phyloP scores from a whole-genome alignment of 2,888 invertebrate genomes.

The Andrena hattorfiana region DNA sequence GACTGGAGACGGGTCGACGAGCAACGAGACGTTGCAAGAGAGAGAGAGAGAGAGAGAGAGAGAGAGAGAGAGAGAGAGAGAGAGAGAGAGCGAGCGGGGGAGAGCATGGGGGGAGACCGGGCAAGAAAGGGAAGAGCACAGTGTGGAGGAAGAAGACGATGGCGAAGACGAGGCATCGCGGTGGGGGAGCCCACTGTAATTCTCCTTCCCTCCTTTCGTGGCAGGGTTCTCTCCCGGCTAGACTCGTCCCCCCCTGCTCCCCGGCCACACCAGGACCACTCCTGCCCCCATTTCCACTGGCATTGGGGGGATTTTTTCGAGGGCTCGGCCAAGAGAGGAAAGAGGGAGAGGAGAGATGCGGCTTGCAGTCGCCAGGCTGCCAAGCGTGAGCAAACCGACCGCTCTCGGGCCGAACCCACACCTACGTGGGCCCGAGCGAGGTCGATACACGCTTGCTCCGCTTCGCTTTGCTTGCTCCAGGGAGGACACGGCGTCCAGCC shows the following conservation, averaged over 20 bases:
- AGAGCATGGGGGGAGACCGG: slow-evolving; percentile 27
- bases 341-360: slow-evolving; percentile 53
- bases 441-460: slow-evolving; percentile 81
- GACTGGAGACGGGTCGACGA: slow-evolving; percentile 71
- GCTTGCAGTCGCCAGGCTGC: slow-evolving; percentile 74
- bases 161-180: slow-evolving; percentile 61
- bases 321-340: slow-evolving; percentile 68
- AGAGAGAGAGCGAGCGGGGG: slow-evolving; percentile 30
- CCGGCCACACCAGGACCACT: slow-evolving; percentile 70
- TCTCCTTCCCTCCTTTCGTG: slow-evolving; percentile 61
- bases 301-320: slow-evolving; percentile 78
- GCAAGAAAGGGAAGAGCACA: slow-evolving; percentile 44
- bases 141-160: slow-evolving; percentile 50
- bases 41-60: slow-evolving; percentile 18
- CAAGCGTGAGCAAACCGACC: slow-evolving; percentile 70
- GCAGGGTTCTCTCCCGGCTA: slow-evolving; percentile 54
- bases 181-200: slow-evolving; percentile 65
- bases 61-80: too few species aligned
- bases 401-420: slow-evolving; percentile 76
- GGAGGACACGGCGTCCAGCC: slow-evolving; percentile 69
- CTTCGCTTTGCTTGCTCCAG: slow-evolving; percentile 76
- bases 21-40: slow-evolving; percentile 50
- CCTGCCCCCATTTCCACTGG: slow-evolving; percentile 79
- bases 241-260: slow-evolving; percentile 51
- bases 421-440: slow-evolving; percentile 74